Percentiles rank a stretch among this genome's conserved stretches.
Evolutionary conservation across 1,140 invertebrate species (phyloP).

Genomic region (Grapholita molesta): DNA sequence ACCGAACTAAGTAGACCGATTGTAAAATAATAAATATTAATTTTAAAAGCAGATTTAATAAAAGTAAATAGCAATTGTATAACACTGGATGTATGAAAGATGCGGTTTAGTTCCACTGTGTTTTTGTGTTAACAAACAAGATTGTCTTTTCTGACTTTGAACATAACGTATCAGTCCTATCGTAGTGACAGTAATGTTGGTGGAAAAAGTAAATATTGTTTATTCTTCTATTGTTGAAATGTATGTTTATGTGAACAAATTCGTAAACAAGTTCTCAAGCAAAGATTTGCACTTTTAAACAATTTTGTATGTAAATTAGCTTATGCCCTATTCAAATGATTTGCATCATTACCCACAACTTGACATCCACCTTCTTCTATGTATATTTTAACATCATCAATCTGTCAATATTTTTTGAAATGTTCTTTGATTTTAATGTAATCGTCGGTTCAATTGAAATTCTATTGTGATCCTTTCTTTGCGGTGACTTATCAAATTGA

Average conservation of each 20-base stretch:
- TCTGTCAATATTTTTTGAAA: not conserved
- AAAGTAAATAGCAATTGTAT: too few relatives aligned
- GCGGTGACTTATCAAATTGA: conserved; percentile 64
- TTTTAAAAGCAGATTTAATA: too few relatives aligned
- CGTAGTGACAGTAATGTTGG: too few relatives aligned
- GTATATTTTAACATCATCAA: not conserved
- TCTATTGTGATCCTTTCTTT: conserved; percentile 35
- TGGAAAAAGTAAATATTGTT: too few relatives aligned
- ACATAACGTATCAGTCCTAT: too few relatives aligned
- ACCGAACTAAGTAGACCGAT: too few relatives aligned
- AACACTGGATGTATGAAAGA: too few relatives aligned
- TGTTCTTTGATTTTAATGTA: conserved; percentile 51
- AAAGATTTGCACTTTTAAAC: not conserved
- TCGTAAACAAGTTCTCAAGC: not conserved
- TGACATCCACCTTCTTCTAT: not conserved
- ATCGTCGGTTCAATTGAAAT: conserved; percentile 20
- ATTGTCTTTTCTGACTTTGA: too few relatives aligned
- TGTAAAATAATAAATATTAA: too few relatives aligned
- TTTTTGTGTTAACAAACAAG: too few relatives aligned
- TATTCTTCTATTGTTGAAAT: too few relatives aligned
- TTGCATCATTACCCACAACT: conserved; percentile 10
- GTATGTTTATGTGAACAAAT: conserved; percentile 11
- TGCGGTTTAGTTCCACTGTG: too few relatives aligned
- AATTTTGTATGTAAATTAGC: not conserved
- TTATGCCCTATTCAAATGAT: not conserved